Base-by-base conservation (phyloP, 2,888 invertebrate genomes). In the Nomada lathburiana region DNA sequence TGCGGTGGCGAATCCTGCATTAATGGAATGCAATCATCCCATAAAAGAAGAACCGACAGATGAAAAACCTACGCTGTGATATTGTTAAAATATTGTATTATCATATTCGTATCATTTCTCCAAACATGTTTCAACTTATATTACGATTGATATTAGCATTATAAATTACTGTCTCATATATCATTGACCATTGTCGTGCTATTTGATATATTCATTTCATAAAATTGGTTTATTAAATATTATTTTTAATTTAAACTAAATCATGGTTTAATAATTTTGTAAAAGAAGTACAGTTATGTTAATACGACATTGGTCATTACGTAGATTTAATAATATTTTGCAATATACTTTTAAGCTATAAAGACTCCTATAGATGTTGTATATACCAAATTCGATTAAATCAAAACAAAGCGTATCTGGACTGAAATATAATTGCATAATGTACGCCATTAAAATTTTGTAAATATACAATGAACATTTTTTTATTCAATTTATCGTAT, bases 1-100 rank as follows among this genome's bases (percentile, higher is more conserved):
- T 89, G 98, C 98, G 0, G 98, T 98, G 0, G 97, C 98, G 29
- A 98, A 98, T 95, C 98, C 98, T 18, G 98, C 98, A 2, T 94
- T 98, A 86, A 93, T 94, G 93, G 93, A 93, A 85, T 93, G 93
- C 88, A 92, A 90, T 88, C 92, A 92, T 88, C 90, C 93, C 29
- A 93, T 94, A 87, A 94, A 94, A 78, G 93, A 94, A 86, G 94
- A 94, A 82, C 93, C 93, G 62, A 89, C 91, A 70, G 93, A 93
- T 73, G 93, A 93, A 65, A 93, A 93, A 88, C 91, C 93, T 75
- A 89, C 90, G 80, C 91, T 93, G 92, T 93, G 92, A 93, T 92
- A 89, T 88, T 86, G 72, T 82, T 88, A 60, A 50, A 44, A 70
- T 62, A 73, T 59, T 63, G 20, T 70, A 83, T 70, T 70, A 60